Evolutionary conservation across 1,140 invertebrate species (phyloP).

Genomic region (Arion vulgaris): DNA sequence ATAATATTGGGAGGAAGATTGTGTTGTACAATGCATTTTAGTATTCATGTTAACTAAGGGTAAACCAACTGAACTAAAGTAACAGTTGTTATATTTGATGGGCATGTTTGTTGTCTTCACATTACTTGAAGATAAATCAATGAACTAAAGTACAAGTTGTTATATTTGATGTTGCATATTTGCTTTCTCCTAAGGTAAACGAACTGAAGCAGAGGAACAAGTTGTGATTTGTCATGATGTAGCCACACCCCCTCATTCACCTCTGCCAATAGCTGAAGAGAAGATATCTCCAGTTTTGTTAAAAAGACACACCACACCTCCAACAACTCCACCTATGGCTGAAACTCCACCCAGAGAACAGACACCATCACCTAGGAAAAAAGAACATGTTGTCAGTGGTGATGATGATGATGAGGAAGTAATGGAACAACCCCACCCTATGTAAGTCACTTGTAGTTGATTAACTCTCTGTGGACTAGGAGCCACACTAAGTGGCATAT

Average conservation of each 20-base stretch:
- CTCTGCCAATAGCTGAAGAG: slow-evolving; percentile 33
- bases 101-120: no score
- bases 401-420: slow-evolving; percentile 32
- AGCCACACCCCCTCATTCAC: slow-evolving; percentile 46
- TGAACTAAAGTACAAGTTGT: no score
- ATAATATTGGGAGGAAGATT: no score
- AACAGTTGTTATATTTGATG: no score
- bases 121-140: no score
- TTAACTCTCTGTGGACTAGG: no score
- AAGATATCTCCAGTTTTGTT: background rate
- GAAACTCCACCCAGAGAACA: slow-evolving; percentile 14
- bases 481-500: no score
- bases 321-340: background rate
- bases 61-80: no score
- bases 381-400: slow-evolving; percentile 32
- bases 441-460: slow-evolving; percentile 17
- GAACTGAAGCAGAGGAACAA: slow-evolving; percentile 1
- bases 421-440: slow-evolving; percentile 24
- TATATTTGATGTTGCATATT: no score
- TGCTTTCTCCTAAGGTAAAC: slow-evolving; percentile 28
- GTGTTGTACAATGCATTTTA: no score
- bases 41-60: no score
- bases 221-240: slow-evolving; percentile 47
- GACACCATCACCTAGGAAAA: slow-evolving; percentile 14
- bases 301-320: slow-evolving; percentile 19